Conservation (phyloP, 2,797 vertebrate species). For the Scleropages formosus region DNA sequence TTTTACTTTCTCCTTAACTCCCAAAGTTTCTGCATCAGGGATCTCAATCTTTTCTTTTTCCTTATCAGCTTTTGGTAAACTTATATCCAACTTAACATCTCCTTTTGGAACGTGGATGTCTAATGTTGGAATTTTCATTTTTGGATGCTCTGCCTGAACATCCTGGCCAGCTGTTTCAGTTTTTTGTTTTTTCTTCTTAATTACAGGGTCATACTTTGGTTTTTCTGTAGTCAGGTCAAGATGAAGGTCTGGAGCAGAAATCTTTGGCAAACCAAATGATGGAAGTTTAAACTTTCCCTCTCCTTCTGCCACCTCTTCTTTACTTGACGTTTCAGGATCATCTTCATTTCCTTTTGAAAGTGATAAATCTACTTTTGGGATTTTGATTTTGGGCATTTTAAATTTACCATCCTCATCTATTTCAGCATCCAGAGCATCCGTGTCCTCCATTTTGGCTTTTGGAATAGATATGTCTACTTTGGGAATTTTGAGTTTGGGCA, state of each 20-base stretch:
- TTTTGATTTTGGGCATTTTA: constrained; percentile 38
- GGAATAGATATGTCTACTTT: constrained; percentile 57
- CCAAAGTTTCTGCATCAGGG: constrained; percentile 45
- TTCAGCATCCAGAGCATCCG: constrained; percentile 37
- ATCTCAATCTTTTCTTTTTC: constrained; percentile 57
- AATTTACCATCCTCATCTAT: constrained; percentile 50
- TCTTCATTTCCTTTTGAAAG: constrained; percentile 39
- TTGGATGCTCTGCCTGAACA: constrained; percentile 45
- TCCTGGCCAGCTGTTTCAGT: constrained; percentile 33
- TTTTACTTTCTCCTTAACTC: constrained; percentile 50
- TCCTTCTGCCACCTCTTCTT: not conserved
- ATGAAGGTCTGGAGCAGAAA: constrained; percentile 47
- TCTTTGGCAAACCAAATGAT: constrained; percentile 39
- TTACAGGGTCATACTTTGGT: constrained; percentile 33
- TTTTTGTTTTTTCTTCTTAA: not conserved
- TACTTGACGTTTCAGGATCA: not conserved
- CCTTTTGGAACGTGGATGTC: constrained; percentile 54
- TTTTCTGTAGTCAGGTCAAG: constrained; percentile 45
- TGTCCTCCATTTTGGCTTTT: constrained; percentile 45
- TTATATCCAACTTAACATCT: constrained; percentile 58
- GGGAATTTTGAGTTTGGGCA: constrained; percentile 49
- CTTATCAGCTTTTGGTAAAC: constrained; percentile 49
- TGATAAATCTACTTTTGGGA: constrained; percentile 50
- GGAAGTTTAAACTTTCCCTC: constrained; percentile 49
- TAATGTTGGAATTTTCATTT: constrained; percentile 58